These are phyloP conservation scores for Gymnobelideus leadbeateri DNA, from an alignment of 2,113 vertebrate species.

Conservation along the genomic window DNA sequence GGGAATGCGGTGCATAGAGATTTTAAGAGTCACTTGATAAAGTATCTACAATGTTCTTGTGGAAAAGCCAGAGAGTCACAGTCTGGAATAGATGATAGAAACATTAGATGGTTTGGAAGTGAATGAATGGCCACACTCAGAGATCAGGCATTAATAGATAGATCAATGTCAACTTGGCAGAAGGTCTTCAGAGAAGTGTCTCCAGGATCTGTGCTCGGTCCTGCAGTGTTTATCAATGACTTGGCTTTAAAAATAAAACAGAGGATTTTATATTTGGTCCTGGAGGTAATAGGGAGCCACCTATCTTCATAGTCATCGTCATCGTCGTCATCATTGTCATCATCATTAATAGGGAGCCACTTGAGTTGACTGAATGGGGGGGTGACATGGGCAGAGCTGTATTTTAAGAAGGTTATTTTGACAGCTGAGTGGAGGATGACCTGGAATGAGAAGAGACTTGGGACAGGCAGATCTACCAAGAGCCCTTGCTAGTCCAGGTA, in stretches of 20 bases:
- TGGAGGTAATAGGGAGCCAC: not conserved
- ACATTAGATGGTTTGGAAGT: not conserved
- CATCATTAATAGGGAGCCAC: too few relatives aligned
- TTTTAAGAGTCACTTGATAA: not conserved
- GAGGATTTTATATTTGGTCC: not conserved
- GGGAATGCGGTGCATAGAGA: not conserved
- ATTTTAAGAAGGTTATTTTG: too few relatives aligned
- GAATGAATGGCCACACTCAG: not conserved
- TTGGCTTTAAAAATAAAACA: not conserved
- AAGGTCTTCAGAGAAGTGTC: not conserved
- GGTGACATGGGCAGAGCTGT: too few relatives aligned
- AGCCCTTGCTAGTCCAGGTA: not conserved
- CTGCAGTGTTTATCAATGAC: not conserved
- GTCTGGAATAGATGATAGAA: not conserved
- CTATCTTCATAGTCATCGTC: too few relatives aligned
- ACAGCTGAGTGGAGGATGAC: too few relatives aligned
- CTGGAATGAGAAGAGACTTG: too few relatives aligned
- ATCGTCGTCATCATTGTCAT: too few relatives aligned
- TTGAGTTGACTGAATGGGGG: too few relatives aligned
- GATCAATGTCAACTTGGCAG: not conserved
- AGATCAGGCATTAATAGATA: not conserved
- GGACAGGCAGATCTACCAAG: not conserved
- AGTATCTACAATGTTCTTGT: not conserved
- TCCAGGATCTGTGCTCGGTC: not conserved
- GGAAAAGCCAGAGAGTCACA: not conserved